phyloP scores from a whole-genome alignment of 2,888 invertebrate genomes.

The Nomada hirtipes region DNA sequence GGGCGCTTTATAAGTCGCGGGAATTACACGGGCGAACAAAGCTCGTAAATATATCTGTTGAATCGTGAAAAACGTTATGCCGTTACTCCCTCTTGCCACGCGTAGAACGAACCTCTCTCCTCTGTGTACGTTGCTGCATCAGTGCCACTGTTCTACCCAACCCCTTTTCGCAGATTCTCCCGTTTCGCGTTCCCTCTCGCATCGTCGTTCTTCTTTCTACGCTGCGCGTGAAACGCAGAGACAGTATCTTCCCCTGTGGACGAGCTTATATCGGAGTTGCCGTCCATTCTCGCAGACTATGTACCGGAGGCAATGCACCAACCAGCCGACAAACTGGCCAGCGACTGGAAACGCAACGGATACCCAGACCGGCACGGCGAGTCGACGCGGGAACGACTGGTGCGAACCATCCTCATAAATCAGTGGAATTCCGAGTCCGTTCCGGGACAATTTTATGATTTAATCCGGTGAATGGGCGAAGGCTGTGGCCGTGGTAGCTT shows the following conservation, averaged over 20 bases:
- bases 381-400: constrained; percentile 26
- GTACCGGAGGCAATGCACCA: constrained; percentile 21
- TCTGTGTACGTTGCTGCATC: neutral
- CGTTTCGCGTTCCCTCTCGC: neutral
- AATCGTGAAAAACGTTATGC: constrained; percentile 71
- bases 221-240: constrained; percentile 17
- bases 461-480: constrained; percentile 74
- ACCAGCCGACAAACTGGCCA: constrained; percentile 21
- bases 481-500: constrained; percentile 62
- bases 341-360: constrained; percentile 27
- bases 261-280: constrained; percentile 15
- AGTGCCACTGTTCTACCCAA: constrained; percentile 17
- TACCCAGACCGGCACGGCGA: neutral
- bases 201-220: constrained; percentile 1
- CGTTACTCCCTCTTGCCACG: constrained; percentile 40
- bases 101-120: constrained; percentile 33
- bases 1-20: constrained; percentile 68
- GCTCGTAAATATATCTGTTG: constrained; percentile 76
- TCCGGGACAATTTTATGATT: constrained; percentile 77
- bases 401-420: constrained; percentile 70
- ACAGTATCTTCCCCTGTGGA: constrained; percentile 34
- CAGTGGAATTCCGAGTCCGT: constrained; percentile 72
- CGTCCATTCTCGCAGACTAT: neutral
- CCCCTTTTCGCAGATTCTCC: neutral
- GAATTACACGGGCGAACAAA: constrained; percentile 73